A percentile compares a stretch with the other conserved stretches of the same genome.
Evolutionary conservation across 2,888 invertebrate species (phyloP).

Genomic region (Napeogenes sylphis): DNA sequence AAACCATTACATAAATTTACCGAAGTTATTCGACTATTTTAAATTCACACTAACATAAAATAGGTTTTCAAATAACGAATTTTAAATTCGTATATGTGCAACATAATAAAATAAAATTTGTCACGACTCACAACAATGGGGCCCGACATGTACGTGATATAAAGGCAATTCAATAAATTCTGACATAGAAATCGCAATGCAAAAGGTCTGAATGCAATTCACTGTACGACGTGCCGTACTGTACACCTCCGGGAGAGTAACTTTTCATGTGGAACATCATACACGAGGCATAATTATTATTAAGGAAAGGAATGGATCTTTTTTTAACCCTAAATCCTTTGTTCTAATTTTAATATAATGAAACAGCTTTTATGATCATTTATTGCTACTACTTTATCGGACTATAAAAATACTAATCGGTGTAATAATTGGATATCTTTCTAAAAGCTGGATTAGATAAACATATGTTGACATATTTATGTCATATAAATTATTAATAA

Average conservation of each 20-base stretch:
- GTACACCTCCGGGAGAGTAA: slow-evolving; percentile 1
- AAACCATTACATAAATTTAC: slow-evolving; percentile 5
- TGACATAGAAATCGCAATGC: slow-evolving; percentile 51
- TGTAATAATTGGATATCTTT: no score
- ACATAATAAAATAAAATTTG: slow-evolving; percentile 55
- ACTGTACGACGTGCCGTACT: slow-evolving; percentile 44
- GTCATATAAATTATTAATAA: no score
- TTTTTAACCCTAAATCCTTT: not conserved
- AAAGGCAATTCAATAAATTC: slow-evolving; percentile 69
- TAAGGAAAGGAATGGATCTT: not conserved
- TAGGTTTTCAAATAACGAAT: slow-evolving; percentile 4
- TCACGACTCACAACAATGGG: slow-evolving; percentile 55
- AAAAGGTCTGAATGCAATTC: slow-evolving; percentile 66
- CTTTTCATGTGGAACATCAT: not conserved
- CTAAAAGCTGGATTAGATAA: no score
- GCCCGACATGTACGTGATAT: slow-evolving; percentile 50
- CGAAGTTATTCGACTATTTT: not conserved
- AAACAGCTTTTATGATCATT: no score
- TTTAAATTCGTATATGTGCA: slow-evolving; percentile 22
- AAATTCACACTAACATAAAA: not conserved
- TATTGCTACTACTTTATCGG: no score
- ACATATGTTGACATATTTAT: no score
- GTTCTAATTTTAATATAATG: no score
- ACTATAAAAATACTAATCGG: no score
- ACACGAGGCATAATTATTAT: not conserved